A percentile compares a stretch with the other conserved stretches of the same genome.
phyloP scores from a whole-genome alignment of 2,888 invertebrate species.

The Pseudoips prasinana region DNA sequence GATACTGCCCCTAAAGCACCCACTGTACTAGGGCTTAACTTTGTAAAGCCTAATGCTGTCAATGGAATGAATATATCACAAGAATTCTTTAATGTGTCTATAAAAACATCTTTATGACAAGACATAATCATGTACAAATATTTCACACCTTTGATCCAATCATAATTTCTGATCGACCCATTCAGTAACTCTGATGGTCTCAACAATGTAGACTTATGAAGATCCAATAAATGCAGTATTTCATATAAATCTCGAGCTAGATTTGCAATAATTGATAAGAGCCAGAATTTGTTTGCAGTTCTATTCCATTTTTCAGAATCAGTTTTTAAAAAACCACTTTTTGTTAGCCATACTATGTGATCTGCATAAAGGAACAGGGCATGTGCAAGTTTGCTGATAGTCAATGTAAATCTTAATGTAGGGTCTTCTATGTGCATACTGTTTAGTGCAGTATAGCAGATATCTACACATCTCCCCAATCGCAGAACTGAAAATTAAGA shows the following conservation, averaged over 20 bases:
- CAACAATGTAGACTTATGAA: slow-evolving; percentile 60
- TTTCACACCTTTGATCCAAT: slow-evolving; percentile 47
- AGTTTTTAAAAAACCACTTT: slow-evolving; percentile 85
- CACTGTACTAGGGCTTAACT: slow-evolving; percentile 88
- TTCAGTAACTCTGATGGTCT: slow-evolving; percentile 65
- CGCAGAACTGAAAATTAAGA: slow-evolving; percentile 86
- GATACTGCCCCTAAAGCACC: slow-evolving; percentile 91
- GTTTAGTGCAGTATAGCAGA: slow-evolving; percentile 87
- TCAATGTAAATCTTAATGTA: slow-evolving; percentile 86
- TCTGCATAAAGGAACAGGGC: slow-evolving; percentile 91
- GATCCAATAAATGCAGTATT: slow-evolving; percentile 84
- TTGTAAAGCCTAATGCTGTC: slow-evolving; percentile 89
- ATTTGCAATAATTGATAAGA: slow-evolving; percentile 90
- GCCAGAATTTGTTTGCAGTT: slow-evolving; percentile 91
- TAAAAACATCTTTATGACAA: slow-evolving; percentile 84
- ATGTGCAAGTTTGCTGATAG: slow-evolving; percentile 90
- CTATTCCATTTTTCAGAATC: slow-evolving; percentile 89
- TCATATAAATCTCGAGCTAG: slow-evolving; percentile 93
- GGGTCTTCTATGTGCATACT: slow-evolving; percentile 88
- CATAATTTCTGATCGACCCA: slow-evolving; percentile 45
- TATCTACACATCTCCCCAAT: slow-evolving; percentile 92
- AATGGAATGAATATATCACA: slow-evolving; percentile 95
- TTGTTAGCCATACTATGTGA: slow-evolving; percentile 92
- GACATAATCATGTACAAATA: slow-evolving; percentile 52
- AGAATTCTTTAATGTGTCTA: slow-evolving; percentile 92